A percentile compares a stretch with the other conserved stretches of the same genome.
phyloP scores from a whole-genome alignment of 2,113 vertebrate genomes.

The Eurystomus gularis region DNA sequence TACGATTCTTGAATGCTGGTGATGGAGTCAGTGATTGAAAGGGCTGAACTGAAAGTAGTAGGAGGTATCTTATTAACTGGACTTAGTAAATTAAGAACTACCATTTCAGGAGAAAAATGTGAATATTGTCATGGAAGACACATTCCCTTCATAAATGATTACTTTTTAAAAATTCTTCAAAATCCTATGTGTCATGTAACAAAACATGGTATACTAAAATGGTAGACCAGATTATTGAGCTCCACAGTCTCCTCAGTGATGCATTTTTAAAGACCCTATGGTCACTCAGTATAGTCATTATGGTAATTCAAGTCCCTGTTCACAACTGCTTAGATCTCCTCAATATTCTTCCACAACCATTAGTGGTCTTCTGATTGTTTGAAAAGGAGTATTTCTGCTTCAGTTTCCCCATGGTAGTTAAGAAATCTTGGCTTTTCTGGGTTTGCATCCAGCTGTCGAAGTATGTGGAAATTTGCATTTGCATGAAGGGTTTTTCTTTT shows the following conservation, averaged over 20 bases:
- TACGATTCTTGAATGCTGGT: neutral
- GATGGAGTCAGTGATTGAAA: neutral
- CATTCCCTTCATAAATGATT: neutral
- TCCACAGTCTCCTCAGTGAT: neutral
- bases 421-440: neutral
- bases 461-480: slow-evolving; percentile 23
- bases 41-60: neutral
- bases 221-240: neutral
- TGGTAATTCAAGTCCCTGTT: neutral
- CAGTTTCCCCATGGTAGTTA: neutral
- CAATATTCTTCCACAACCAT: neutral
- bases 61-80: neutral
- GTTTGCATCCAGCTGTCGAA: neutral
- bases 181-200: neutral
- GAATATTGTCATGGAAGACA: neutral
- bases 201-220: neutral
- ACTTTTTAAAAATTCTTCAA: neutral
- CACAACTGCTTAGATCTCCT: neutral
- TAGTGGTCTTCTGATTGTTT: neutral
- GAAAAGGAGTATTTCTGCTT: neutral
- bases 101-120: neutral
- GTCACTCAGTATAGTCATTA: neutral
- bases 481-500: neutral
- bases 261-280: neutral
- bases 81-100: neutral